Evolutionary conservation across 2,888 invertebrate genomes (phyloP).

Genomic region (Acheta domesticus): DNA sequence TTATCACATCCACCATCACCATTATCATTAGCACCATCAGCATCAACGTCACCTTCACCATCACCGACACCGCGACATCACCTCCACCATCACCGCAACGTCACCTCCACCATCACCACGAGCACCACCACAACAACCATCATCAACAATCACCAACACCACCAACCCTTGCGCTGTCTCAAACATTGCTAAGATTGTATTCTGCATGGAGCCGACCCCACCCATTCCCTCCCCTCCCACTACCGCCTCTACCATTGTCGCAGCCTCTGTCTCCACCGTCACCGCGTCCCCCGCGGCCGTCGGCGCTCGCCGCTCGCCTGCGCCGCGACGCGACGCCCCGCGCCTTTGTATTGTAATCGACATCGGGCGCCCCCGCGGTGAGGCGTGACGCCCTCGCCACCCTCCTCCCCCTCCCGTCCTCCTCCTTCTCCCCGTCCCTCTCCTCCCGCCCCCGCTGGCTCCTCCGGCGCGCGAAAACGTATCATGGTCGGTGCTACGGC

Average conservation of each 20-base stretch:
- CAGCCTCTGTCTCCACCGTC: neutral
- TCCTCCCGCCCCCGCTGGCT: neutral
- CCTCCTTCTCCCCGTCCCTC: neutral
- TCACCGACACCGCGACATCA: no score
- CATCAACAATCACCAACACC: no score
- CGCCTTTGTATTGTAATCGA: constrained; percentile 11
- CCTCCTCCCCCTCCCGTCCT: neutral
- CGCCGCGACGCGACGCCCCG: neutral
- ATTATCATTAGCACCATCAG: no score
- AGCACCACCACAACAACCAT: no score
- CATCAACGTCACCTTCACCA: no score
- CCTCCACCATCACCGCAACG: no score
- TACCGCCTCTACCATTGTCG: neutral
- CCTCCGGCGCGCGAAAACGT: neutral
- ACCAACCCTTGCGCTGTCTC: no score
- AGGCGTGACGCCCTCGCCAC: neutral
- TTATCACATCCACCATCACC: no score
- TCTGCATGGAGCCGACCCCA: no score
- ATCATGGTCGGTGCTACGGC: neutral
- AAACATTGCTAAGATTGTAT: no score
- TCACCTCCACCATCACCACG: no score
- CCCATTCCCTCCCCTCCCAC: neutral
- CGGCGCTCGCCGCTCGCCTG: neutral
- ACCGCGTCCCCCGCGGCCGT: neutral
- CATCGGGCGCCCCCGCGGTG: neutral